Conservation (phyloP, 1,140 invertebrate species). For the Bathynomus jamesi region DNA sequence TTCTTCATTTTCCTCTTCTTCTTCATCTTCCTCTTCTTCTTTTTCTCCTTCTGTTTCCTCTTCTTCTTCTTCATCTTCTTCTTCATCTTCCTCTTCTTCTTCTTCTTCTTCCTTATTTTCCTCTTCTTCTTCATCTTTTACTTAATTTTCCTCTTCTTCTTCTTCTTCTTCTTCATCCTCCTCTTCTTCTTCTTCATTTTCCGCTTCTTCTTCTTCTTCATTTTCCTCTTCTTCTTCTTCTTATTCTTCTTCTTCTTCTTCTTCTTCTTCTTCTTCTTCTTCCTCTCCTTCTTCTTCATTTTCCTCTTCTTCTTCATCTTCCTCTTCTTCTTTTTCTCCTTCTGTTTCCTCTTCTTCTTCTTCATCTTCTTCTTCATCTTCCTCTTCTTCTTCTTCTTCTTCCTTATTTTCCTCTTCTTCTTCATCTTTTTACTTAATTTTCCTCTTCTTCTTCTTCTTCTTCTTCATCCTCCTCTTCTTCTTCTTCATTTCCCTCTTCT, state of each 20-base stretch:
- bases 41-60: background rate
- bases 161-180: background rate
- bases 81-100: background rate
- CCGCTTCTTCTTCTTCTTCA: background rate
- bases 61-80: background rate
- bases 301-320: background rate
- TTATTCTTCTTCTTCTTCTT: background rate
- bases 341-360: background rate
- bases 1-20: background rate
- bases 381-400: background rate
- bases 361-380: background rate
- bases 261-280: background rate
- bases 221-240: background rate
- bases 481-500: background rate
- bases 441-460: background rate
- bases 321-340: background rate
- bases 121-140: background rate
- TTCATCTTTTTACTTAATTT: background rate
- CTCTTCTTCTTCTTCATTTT: background rate
- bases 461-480: background rate
- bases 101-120: background rate
- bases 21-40: background rate
- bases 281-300: background rate
- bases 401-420: background rate
- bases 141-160: background rate